phyloP scores from a whole-genome alignment of 2,113 vertebrate genomes.

The Microtus pennsylvanicus region DNA sequence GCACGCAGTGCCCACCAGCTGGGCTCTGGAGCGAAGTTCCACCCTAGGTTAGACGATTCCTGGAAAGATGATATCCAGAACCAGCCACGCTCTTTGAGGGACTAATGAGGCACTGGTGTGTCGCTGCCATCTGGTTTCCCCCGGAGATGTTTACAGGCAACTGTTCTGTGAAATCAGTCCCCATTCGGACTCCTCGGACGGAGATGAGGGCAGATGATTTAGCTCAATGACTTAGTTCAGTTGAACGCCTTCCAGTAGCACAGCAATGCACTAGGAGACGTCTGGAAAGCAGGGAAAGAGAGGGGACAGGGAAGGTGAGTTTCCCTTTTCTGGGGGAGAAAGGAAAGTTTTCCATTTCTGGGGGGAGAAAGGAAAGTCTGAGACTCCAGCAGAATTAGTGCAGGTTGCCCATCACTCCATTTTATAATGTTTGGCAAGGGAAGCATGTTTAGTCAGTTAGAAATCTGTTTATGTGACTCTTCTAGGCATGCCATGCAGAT shows the following conservation, averaged over 20 bases:
- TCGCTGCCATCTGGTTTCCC: slow-evolving; percentile 82
- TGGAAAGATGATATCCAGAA: slow-evolving; percentile 79
- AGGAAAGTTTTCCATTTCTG: neutral
- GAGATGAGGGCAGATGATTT: slow-evolving; percentile 85
- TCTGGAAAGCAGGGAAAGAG: slow-evolving; percentile 71
- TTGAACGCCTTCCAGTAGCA: slow-evolving; percentile 85
- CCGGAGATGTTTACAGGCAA: slow-evolving; percentile 80
- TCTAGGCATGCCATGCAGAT: slow-evolving; percentile 36
- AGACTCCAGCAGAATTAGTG: slow-evolving; percentile 46
- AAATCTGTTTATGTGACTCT: slow-evolving; percentile 69
- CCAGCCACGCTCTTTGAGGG: slow-evolving; percentile 43
- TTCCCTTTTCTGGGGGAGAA: neutral
- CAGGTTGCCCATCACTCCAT: slow-evolving; percentile 80
- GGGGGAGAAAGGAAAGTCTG: slow-evolving; percentile 64
- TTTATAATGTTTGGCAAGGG: slow-evolving; percentile 76
- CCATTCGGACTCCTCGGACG: slow-evolving; percentile 74
- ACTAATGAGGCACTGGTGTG: slow-evolving; percentile 59
- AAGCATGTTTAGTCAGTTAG: slow-evolving; percentile 60
- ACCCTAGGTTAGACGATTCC: slow-evolving; percentile 67
- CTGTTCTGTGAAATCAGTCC: slow-evolving; percentile 80
- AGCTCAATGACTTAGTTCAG: slow-evolving; percentile 83
- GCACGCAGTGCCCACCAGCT: slow-evolving; percentile 65
- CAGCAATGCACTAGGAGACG: slow-evolving; percentile 85
- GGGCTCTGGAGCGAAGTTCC: slow-evolving; percentile 20
- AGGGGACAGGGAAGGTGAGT: slow-evolving; percentile 71